Evolutionary conservation across 2,113 vertebrate genomes (phyloP).

Genomic region (Perccottus glenii): DNA sequence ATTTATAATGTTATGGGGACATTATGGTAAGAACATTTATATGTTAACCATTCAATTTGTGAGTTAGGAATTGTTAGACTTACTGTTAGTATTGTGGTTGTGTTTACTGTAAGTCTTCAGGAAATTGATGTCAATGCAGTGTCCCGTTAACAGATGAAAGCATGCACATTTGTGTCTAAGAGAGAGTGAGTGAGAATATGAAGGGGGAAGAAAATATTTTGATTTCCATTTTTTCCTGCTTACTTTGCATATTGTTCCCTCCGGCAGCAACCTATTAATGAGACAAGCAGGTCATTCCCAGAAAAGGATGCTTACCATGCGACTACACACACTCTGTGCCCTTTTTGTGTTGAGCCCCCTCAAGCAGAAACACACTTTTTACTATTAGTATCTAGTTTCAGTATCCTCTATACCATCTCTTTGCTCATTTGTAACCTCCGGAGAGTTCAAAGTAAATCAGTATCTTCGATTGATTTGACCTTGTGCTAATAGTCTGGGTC

Average conservation of each 20-base stretch:
- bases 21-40: not conserved
- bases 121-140: not conserved
- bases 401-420: constrained; percentile 13
- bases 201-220: constrained; percentile 39
- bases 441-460: constrained; percentile 38
- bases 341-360: constrained; percentile 9
- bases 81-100: not conserved
- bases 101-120: constrained; percentile 3
- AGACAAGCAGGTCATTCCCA: constrained; percentile 74
- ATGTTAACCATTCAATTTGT: not conserved
- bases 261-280: constrained; percentile 72
- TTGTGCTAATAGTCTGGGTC: constrained; percentile 32
- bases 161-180: constrained; percentile 11
- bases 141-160: not conserved
- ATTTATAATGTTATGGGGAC: constrained; percentile 14
- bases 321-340: constrained; percentile 34
- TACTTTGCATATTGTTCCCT: constrained; percentile 76
- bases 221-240: constrained; percentile 67
- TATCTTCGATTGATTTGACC: constrained; percentile 59
- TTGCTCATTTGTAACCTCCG: constrained; percentile 23
- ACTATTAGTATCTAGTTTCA: not conserved
- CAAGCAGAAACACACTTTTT: not conserved
- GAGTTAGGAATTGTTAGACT: not conserved
- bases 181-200: constrained; percentile 17
- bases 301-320: constrained; percentile 58